phyloP scores from a whole-genome alignment of 2,113 vertebrate species.

The Thamnophis sirtalis region DNA sequence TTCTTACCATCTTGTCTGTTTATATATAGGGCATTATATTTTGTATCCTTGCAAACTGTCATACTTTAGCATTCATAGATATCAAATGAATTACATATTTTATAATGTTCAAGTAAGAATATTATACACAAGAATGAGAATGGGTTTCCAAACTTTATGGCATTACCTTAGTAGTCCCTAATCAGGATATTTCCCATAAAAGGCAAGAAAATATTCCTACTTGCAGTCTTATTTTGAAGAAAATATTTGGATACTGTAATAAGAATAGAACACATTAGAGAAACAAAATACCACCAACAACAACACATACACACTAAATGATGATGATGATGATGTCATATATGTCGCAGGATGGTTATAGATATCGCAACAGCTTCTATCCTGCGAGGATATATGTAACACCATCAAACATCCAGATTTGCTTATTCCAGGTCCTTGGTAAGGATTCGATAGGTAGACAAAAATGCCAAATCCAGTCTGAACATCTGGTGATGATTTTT shows the following conservation, averaged over 20 bases:
- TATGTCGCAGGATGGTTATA: no score
- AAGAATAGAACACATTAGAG: background rate
- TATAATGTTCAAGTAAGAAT: background rate
- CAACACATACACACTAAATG: background rate
- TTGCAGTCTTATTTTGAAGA: background rate
- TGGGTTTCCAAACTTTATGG: background rate
- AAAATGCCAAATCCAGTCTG: no score
- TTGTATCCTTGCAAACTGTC: conserved; percentile 28
- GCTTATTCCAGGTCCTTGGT: no score
- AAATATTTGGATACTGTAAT: background rate
- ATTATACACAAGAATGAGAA: background rate
- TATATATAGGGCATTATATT: conserved; percentile 16
- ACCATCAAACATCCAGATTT: no score
- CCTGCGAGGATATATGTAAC: no score
- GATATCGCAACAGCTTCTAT: no score
- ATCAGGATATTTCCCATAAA: background rate
- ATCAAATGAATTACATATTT: background rate
- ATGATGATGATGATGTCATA: background rate
- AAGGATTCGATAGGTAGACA: no score
- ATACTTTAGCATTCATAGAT: conserved; percentile 25
- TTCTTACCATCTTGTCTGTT: conserved; percentile 41
- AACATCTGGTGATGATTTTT: no score
- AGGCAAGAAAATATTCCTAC: background rate
- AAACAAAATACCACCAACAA: background rate
- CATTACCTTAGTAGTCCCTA: background rate